A percentile compares a stretch with the other conserved stretches of the same genome.
phyloP scores from a whole-genome alignment of 2,113 vertebrate species.

The Epinephelus fuscoguttatus region DNA sequence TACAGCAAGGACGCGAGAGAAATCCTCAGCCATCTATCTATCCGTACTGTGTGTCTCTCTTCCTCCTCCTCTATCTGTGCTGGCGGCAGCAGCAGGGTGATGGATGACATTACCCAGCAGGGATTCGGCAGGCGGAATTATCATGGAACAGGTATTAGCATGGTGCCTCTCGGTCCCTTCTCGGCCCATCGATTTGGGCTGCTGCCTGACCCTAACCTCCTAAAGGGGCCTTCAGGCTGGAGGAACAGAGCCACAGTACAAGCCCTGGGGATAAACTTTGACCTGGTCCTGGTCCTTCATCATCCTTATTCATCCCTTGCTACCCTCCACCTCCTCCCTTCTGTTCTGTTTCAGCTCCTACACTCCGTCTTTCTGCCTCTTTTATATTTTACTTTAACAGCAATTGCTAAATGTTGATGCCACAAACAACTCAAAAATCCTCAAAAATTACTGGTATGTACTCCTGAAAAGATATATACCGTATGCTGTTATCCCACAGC shows the following conservation, averaged over 20 bases:
- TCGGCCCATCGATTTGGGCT: constrained; percentile 72
- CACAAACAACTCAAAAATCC: neutral
- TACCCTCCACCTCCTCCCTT: constrained; percentile 18
- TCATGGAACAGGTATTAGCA: constrained; percentile 72
- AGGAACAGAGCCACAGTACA: constrained; percentile 52
- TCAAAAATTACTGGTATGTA: neutral
- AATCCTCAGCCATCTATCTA: constrained; percentile 57
- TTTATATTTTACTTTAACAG: neutral
- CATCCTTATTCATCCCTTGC: constrained; percentile 71
- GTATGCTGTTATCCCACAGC: constrained; percentile 21
- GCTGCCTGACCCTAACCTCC: constrained; percentile 69
- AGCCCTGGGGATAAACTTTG: constrained; percentile 69
- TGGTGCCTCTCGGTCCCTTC: constrained; percentile 63
- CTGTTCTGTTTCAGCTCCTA: constrained; percentile 11
- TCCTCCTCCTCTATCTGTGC: constrained; percentile 49
- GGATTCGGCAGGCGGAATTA: constrained; percentile 66
- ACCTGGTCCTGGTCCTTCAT: constrained; percentile 59
- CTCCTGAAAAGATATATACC: neutral
- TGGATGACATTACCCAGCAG: constrained; percentile 76
- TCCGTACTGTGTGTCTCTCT: constrained; percentile 34
- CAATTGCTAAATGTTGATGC: constrained; percentile 20
- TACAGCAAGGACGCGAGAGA: constrained; percentile 43
- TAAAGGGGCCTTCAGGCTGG: constrained; percentile 61
- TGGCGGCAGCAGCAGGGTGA: constrained; percentile 65
- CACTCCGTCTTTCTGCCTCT: neutral